Evolutionary conservation across 2,888 invertebrate species (phyloP).

Genomic region (Drosophila prolongata): DNA sequence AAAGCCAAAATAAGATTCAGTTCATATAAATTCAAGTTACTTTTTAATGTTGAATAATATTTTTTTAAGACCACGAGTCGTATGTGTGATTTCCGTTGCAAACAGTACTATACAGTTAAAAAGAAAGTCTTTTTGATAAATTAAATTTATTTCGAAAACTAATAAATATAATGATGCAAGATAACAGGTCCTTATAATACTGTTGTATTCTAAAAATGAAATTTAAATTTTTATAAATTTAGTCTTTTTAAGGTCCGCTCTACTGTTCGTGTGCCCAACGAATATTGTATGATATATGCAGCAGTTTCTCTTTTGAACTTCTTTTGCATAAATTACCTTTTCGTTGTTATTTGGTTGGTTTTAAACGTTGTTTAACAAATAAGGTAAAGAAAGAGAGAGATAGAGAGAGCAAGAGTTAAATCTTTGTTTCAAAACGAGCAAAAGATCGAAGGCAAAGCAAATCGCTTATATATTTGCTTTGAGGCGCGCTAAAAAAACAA

Average conservation of each 20-base stretch:
- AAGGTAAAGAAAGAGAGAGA: slow-evolving; percentile 41
- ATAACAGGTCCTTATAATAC: too few relatives aligned
- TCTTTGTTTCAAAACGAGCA: slow-evolving; percentile 42
- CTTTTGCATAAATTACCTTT: slow-evolving; percentile 67
- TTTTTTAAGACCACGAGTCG: not conserved
- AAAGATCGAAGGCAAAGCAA: slow-evolving; percentile 26
- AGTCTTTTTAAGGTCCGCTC: slow-evolving; percentile 12
- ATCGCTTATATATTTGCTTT: slow-evolving; percentile 24
- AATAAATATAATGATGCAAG: too few relatives aligned
- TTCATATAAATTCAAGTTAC: too few relatives aligned
- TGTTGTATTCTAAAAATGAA: too few relatives aligned
- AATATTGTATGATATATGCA: slow-evolving; percentile 44
- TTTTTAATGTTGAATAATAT: too few relatives aligned
- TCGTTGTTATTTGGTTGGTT: slow-evolving; percentile 50
- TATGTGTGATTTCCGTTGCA: too few relatives aligned
- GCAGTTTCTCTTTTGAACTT: slow-evolving; percentile 33
- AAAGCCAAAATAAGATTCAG: too few relatives aligned
- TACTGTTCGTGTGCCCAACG: slow-evolving; percentile 19
- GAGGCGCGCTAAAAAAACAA: slow-evolving; percentile 54
- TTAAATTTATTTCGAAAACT: too few relatives aligned
- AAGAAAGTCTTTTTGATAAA: too few relatives aligned
- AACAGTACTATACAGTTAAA: too few relatives aligned
- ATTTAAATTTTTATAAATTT: not conserved
- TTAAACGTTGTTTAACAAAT: slow-evolving; percentile 43
- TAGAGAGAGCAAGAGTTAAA: slow-evolving; percentile 47